These are phyloP conservation scores for Puma concolor DNA, from an alignment of 2,113 vertebrate species.

Conservation along the genomic window DNA sequence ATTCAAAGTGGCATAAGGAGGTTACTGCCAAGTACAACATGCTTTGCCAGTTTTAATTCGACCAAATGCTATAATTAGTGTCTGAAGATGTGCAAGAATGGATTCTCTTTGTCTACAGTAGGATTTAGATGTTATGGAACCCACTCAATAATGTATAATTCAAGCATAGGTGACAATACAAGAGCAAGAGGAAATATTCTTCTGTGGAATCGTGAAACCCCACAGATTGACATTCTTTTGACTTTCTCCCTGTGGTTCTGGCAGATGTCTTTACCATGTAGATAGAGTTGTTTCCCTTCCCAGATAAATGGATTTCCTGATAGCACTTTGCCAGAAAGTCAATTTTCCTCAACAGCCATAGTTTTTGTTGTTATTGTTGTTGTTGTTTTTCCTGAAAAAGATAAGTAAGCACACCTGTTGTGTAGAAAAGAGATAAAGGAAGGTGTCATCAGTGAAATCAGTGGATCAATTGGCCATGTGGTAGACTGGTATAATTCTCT, in stretches of 20 bases:
- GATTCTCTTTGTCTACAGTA: background rate
- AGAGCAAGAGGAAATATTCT: background rate
- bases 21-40: background rate
- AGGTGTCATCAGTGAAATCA: background rate
- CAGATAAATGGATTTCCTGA: constrained; percentile 11
- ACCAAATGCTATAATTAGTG: background rate
- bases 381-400: background rate
- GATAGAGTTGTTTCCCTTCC: background rate
- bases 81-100: background rate
- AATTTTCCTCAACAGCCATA: background rate
- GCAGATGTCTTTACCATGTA: background rate
- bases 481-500: background rate
- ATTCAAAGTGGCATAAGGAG: background rate
- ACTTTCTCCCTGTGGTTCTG: background rate
- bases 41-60: background rate
- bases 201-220: background rate
- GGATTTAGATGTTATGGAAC: background rate
- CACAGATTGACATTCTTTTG: background rate
- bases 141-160: background rate
- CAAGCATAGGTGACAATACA: background rate
- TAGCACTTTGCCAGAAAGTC: background rate
- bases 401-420: constrained; percentile 35
- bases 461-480: background rate
- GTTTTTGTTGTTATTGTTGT: background rate
- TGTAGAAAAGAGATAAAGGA: constrained; percentile 25